These are phyloP conservation scores for Calyptommatus sinebrachiatus DNA, from an alignment of 2,113 vertebrate species.

Conservation along the genomic window DNA sequence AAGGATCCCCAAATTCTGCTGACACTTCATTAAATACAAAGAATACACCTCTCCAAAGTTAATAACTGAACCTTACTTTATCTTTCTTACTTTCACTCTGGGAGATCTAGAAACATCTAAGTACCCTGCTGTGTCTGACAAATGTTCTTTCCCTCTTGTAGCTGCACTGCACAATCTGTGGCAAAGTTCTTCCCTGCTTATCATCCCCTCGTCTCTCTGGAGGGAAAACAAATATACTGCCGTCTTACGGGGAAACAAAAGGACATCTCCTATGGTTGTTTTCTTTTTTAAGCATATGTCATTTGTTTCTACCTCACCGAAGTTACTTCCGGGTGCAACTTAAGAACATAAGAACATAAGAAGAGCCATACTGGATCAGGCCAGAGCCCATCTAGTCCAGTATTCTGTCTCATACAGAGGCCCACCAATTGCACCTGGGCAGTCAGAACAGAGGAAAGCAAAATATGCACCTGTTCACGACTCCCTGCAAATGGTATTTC, in stretches of 20 bases:
- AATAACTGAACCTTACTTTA: neutral
- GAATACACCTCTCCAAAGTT: neutral
- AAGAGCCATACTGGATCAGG: too few relatives aligned
- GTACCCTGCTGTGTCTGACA: neutral
- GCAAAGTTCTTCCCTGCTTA: neutral
- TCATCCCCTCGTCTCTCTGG: neutral
- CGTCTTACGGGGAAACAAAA: constrained; percentile 18
- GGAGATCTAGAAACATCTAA: neutral
- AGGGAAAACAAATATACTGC: neutral
- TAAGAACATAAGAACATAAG: too few relatives aligned
- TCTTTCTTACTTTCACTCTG: constrained; percentile 4
- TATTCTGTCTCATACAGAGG: too few relatives aligned
- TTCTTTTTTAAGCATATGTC: neutral
- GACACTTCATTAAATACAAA: neutral
- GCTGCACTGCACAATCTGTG: neutral
- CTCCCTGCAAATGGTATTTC: too few relatives aligned
- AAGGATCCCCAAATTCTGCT: constrained; percentile 8
- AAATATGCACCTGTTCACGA: too few relatives aligned
- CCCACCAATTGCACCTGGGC: too few relatives aligned
- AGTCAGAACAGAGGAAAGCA: too few relatives aligned
- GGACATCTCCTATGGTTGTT: neutral
- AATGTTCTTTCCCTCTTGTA: constrained; percentile 5
- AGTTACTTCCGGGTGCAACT: too few relatives aligned
- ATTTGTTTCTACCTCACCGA: too few relatives aligned
- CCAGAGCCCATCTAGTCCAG: too few relatives aligned